Evolutionary conservation across 2,888 invertebrate species (phyloP), one percentile per base, ranked within the genome.

Genomic region (Xiphydria camelus): DNA sequence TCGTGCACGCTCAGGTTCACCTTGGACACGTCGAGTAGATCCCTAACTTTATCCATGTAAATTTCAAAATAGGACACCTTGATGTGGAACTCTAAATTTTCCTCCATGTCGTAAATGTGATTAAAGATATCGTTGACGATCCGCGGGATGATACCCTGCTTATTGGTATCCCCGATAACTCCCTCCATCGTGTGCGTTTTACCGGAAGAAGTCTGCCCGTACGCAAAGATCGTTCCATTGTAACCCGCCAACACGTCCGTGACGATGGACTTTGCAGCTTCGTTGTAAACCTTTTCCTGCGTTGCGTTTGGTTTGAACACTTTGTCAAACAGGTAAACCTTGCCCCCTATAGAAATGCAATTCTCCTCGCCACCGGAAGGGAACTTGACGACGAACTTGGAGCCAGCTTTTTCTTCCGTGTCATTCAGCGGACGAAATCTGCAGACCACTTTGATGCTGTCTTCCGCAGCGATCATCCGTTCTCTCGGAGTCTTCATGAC

Each of bases 101-200:
- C 95, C 79, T 99, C 98, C 98, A 99, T 98, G 60, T 91, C 92
- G 79, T 98, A 99, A 75, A 99, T 99, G 81, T 99, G 98, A 80
- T 95, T 95, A 82, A 99, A 99, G 72, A 99, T 99, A 78, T 99
- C 99, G 77, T 94, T 93, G 53, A 99, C 96, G 79, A 99, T 99
- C 65, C 99, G 84, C 55, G 99, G 99, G 78, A 99, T 99, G 73
- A 99, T 99, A 74, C 93, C 94, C 82, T 94, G 93, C 77, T 93
- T 91, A 49, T 84, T 85, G 58, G 90, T 85, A 80, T 93, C 93
- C 48, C 89, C 88, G 78, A 93, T 88, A 73, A 94, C 92, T 76
- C 94, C 97, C 82, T 99, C 99, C 99, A 99, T 99, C 57, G 99
- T 99, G 80, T 99, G 99, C 70, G 99, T 99, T 83, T 99, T 99